Conservation (phyloP, 1,140 invertebrate genomes). For the Planococcus citri region DNA sequence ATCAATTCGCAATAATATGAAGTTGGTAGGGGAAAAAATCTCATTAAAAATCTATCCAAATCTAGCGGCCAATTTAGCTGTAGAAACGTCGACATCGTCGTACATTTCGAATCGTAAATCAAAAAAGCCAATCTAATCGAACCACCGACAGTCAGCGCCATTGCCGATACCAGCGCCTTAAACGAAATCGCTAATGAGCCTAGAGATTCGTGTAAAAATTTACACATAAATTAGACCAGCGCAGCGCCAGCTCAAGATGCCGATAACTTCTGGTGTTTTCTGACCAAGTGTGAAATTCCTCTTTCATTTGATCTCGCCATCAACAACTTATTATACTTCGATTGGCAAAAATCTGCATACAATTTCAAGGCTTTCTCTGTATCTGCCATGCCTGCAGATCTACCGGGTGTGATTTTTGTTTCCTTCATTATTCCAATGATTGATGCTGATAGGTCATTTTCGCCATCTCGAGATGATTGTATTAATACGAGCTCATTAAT, state of each 20-base stretch:
- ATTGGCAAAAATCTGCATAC: no score
- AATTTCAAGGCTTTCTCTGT: no score
- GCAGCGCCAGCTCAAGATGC: no score
- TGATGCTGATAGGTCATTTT: neutral
- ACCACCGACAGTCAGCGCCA: no score
- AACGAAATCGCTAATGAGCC: neutral
- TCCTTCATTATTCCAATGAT: no score
- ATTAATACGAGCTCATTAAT: neutral
- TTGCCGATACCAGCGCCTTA: neutral
- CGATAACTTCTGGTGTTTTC: no score
- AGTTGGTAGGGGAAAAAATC: neutral
- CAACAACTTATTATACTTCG: no score
- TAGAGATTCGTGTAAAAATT: neutral
- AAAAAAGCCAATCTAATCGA: neutral
- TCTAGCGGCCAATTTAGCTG: neutral
- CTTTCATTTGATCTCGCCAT: no score
- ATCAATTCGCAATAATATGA: neutral
- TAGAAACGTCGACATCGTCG: neutral
- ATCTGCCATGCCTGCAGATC: no score
- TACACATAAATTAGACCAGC: neutral
- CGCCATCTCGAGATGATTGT: neutral
- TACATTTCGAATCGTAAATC: neutral
- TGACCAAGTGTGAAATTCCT: no score
- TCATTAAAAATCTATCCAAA: neutral
- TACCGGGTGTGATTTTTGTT: no score